Conservation (phyloP, 2,113 vertebrate genomes). For the Oncorhynchus masou region DNA sequence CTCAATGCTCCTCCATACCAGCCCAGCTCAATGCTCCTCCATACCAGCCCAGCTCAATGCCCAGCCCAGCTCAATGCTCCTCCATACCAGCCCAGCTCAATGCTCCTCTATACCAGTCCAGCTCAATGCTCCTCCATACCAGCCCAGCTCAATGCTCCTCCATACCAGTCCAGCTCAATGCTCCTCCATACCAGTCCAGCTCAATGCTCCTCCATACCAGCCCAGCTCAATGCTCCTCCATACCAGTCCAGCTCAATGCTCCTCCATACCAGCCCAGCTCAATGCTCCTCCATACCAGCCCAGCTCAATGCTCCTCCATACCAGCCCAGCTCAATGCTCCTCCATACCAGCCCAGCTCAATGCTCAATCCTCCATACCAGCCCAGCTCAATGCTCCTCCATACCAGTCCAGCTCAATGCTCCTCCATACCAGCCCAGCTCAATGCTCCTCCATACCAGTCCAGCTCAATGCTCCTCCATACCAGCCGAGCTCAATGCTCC, state of each 20-base stretch:
- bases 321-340: slow-evolving; percentile 73
- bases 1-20: slow-evolving; percentile 69
- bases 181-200: slow-evolving; percentile 71
- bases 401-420: too few species aligned
- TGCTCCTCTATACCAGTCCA: slow-evolving; percentile 71
- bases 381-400: too few species aligned
- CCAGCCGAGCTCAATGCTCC: too few species aligned
- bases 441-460: too few species aligned
- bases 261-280: slow-evolving; percentile 71
- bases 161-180: slow-evolving; percentile 66
- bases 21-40: slow-evolving; percentile 76
- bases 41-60: slow-evolving; percentile 67
- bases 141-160: slow-evolving; percentile 76
- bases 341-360: slow-evolving; percentile 69
- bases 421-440: too few species aligned
- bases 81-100: slow-evolving; percentile 68
- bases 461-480: too few species aligned
- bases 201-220: slow-evolving; percentile 70
- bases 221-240: slow-evolving; percentile 74
- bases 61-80: slow-evolving; percentile 76
- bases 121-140: slow-evolving; percentile 70
- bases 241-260: slow-evolving; percentile 69
- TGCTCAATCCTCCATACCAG: slow-evolving; percentile 26
- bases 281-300: slow-evolving; percentile 70
- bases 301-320: slow-evolving; percentile 72